Percentiles rank a stretch among this genome's conserved stretches.
These are phyloP conservation scores for Pangasianodon gigas DNA, from an alignment of 2,113 vertebrate genomes.

Conservation along the genomic window DNA sequence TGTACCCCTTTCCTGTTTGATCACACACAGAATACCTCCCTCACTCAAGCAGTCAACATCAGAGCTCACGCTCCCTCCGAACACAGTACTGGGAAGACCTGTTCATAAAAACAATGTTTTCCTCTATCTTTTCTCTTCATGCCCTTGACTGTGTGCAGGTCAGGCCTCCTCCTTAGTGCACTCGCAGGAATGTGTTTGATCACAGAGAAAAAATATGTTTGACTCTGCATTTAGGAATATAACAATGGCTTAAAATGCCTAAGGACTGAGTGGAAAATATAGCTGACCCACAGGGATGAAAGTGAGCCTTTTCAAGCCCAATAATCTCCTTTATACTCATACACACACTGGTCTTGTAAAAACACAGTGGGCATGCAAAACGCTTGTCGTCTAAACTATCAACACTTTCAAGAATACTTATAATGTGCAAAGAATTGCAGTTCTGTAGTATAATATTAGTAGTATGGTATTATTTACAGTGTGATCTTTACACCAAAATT, in stretches of 20 bases:
- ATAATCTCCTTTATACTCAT: background rate
- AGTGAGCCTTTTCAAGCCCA: background rate
- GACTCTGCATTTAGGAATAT: conserved; percentile 13
- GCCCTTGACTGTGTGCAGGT: conserved; percentile 37
- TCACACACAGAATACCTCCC: background rate
- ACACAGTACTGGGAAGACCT: background rate
- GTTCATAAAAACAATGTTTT: conserved; percentile 31
- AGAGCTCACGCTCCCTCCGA: background rate
- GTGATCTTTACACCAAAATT: background rate
- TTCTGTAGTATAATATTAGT: background rate
- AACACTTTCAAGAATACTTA: background rate
- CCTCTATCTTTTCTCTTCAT: conserved; percentile 20
- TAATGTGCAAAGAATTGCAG: background rate
- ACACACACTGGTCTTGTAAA: background rate
- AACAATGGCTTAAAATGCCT: conserved; percentile 19
- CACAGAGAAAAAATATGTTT: conserved; percentile 15
- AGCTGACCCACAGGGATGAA: background rate
- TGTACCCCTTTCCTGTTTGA: background rate
- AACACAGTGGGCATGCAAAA: background rate
- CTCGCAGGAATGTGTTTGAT: conserved; percentile 25
- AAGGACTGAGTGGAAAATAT: background rate
- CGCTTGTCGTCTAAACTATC: background rate
- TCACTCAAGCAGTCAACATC: background rate
- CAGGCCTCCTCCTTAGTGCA: conserved; percentile 49
- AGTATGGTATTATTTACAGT: background rate